Conservation (phyloP, 2,113 vertebrate genomes). For the Cynopterus brachyotis region DNA sequence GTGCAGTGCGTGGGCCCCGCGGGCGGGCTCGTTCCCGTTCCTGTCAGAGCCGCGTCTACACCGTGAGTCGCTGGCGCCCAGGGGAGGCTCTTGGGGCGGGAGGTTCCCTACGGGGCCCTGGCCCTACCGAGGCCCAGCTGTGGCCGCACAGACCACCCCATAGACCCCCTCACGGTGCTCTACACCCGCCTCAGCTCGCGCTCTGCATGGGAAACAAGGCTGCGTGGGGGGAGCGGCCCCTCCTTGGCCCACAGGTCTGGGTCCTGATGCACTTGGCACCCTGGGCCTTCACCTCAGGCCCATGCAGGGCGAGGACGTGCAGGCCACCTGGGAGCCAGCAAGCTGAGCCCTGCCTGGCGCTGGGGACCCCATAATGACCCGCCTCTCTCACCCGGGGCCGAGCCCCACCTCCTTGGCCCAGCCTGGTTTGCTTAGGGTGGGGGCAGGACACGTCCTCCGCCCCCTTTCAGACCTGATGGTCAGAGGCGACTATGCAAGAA, state of each 20-base stretch:
- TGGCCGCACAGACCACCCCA: not conserved
- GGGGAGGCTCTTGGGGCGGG: not conserved
- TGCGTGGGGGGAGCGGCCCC: not conserved
- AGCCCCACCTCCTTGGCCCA: rapidly evolving
- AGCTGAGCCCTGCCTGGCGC: not conserved
- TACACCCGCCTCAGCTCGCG: not conserved
- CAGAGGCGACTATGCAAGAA: not conserved
- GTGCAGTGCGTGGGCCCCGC: no score
- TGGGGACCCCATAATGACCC: rapidly evolving
- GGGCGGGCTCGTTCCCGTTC: no score
- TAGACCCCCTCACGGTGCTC: not conserved
- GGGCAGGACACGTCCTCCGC: not conserved
- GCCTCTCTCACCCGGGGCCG: rapidly evolving
- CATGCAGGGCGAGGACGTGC: rapidly evolving
- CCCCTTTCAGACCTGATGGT: no score
- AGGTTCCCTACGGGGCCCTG: rapidly evolving
- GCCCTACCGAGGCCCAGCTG: not conserved
- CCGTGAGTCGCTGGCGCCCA: not conserved
- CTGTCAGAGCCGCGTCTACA: not conserved
- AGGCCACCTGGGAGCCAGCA: not conserved
- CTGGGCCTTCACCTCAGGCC: not conserved
- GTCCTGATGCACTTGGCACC: no score
- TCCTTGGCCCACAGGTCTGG: rapidly evolving
- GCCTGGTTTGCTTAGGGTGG: not conserved
- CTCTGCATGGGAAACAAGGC: not conserved